These are phyloP conservation scores for Saguinus midas DNA, from an alignment of 2,113 vertebrate genomes.

Conservation along the genomic window DNA sequence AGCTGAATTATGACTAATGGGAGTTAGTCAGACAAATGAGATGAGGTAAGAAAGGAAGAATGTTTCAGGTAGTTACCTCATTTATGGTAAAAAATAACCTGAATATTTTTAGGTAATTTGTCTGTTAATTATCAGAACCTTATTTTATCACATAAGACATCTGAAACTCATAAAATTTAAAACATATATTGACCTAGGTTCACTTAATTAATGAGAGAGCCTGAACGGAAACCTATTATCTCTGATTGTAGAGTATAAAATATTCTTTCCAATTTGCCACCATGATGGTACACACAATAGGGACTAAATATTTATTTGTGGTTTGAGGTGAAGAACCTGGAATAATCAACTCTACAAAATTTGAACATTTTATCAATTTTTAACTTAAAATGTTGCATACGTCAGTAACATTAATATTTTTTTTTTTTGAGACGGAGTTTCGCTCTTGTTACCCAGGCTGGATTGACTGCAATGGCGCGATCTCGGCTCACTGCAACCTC, in stretches of 20 bases:
- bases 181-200: background rate
- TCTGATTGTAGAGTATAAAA: background rate
- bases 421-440: too few species aligned
- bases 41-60: background rate
- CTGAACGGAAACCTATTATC: background rate
- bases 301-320: background rate
- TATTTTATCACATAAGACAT: background rate
- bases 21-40: background rate
- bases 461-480: too few species aligned
- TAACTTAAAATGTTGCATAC: background rate
- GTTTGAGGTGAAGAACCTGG: background rate
- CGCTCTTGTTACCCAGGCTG: too few species aligned
- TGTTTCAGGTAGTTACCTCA: background rate
- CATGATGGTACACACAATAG: background rate
- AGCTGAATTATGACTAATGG: background rate
- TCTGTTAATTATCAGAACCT: background rate
- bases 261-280: background rate
- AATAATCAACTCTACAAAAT: background rate
- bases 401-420: background rate
- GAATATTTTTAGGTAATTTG: background rate
- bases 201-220: background rate
- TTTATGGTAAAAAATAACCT: background rate
- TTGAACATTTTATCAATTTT: background rate
- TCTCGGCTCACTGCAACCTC: too few species aligned
- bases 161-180: background rate